Evolutionary conservation across 2,888 invertebrate genomes (phyloP), one percentile per base, ranked within the genome.

Genomic region (Machimus atricapillus): DNA sequence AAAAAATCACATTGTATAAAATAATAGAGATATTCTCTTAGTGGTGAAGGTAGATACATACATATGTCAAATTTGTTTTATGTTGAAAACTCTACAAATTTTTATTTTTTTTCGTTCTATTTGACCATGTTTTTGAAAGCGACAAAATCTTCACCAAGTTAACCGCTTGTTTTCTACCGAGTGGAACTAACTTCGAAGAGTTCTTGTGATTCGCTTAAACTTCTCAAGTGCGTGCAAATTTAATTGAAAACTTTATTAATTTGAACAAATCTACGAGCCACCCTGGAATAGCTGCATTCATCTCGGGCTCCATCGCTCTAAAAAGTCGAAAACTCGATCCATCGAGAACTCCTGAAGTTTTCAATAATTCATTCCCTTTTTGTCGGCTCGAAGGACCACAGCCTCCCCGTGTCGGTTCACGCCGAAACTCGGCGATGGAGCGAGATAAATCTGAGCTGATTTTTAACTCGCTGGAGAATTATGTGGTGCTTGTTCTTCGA

Each of bases 401-500:
- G 66, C 19, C 34, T 58, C 52, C 56, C 16, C 52, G n/a, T n/a
- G 19, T 14, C 16, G 58, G 23, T 58, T 56, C 43, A 56, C 34
- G 34, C 82, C 82, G 31, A 85, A 74, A 85, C 74, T 40, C 7
- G 27, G 14, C 56, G 74, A 43, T 8, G 73, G 74, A n/a, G 73
- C 85, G 23, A 43, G 85, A 85, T 85, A 74, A 85, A 85, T 85
- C 85, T 23, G 85, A 85, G 43, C 23, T 16, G 74, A 85, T 85
- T 85, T 85, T 85, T 85, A 85, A 85, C 43, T 46, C 74, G 5
- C 4, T 43, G 73, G 27, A 74, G 46, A 85, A 85, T 85, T 74
- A 85, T 85, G 74, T 85, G 85, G 46, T 74, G 12, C 74, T 74
- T 85, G 85, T 85, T 58, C 74, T 46, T 46, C n/a, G 27, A n/a